Base-by-base conservation (phyloP, 1,140 invertebrate genomes). In the Aradophagus sp. region DNA sequence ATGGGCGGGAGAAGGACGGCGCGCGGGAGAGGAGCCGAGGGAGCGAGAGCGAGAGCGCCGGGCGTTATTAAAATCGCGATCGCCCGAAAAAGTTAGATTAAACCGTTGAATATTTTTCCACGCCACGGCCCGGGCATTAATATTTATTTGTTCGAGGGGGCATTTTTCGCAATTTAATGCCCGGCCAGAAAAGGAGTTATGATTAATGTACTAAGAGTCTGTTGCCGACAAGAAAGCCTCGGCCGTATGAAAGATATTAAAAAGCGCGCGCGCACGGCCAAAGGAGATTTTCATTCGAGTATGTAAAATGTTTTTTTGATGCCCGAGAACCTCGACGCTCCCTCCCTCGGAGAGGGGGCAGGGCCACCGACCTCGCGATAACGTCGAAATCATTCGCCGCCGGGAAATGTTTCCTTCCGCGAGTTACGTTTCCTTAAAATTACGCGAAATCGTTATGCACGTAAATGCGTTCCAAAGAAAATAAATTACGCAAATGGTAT, bases 11-110 rank as follows among this genome's bases (percentile, higher is more conserved):
- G n/a, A n/a, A n/a, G n/a, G n/a, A n/a, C n/a, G n/a, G n/a, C 59
- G 56, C 26, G 29, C 20, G 44, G 56, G 34, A 15, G 59, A 15
- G 26, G 23, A 19, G 31, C 12, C 31, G 47, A 10, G 13, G 8
- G 48, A 13, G 26, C 13, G 20, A n/a, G 39, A 29, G 23, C 11
- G 32, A 29, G 58, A 50, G 13, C 16, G 50, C 65, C 53, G 17
- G 26, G 47, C 59, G 50, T 65, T 71, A 71, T 71, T 71, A 65
- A 66, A 61, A 61, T 66, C 31, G 44, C 45, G 68, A 65, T 71
- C 42, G 55, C 8, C 50, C 59, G 10, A 62, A 70, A 69, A 69
- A 70, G 29, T 70, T 55, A 34, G 38, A 63, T 63, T 29, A 45
- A 63, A 47, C n/a, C 36, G 26, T 34, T 36, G 50, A 41, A 42